Base-by-base conservation (phyloP, 2,888 invertebrate species). In the Cephus rjabovi region DNA sequence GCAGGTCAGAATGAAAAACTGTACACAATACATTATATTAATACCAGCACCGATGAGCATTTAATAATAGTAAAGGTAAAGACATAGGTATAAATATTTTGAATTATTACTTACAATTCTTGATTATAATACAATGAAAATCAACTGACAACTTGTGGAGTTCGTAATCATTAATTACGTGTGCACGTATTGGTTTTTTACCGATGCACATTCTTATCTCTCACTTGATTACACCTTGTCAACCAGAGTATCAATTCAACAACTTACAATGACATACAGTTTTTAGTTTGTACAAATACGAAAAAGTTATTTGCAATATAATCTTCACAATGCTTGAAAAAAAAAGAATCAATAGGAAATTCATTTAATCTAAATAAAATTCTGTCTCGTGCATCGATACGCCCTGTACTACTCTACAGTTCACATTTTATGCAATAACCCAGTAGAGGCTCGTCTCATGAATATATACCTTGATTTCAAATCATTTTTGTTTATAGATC, bases 21-120 rank as follows among this genome's bases (percentile, higher is more conserved):
- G 23, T 56, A 56, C 56, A 56, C 56, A 56, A 73, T 76, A 33
- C 33, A 73, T 75, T 76, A 76, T 78, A 78, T 82, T 83, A 81
- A 85, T 85, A 89, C 90, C 90, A 90, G 90, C 90, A 90, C 90
- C 90, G 89, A 90, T 90, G 89, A 90, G 87, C 88, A 90, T 90
- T 90, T 89, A 89, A 89, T 89, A 84, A 87, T 84, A 85, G 88
- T 86, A 82, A 80, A 84, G 77, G 84, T 83, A 35, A 35, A 35
- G 86, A 83, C 83, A 83, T 84, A 87, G 82, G 80, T 88, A 86
- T 86, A 87, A 88, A 88, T 86, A 88, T 79, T 79, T 82, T 85
- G 83, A 87, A 88, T 86, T 82, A 83, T 83, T 86, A 82, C 83
- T 85, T 86, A 85, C 83, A 88, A 84, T 84, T 83, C 81, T 79